Conservation (phyloP, 2,113 vertebrate genomes). For the Trichechus manatus region DNA sequence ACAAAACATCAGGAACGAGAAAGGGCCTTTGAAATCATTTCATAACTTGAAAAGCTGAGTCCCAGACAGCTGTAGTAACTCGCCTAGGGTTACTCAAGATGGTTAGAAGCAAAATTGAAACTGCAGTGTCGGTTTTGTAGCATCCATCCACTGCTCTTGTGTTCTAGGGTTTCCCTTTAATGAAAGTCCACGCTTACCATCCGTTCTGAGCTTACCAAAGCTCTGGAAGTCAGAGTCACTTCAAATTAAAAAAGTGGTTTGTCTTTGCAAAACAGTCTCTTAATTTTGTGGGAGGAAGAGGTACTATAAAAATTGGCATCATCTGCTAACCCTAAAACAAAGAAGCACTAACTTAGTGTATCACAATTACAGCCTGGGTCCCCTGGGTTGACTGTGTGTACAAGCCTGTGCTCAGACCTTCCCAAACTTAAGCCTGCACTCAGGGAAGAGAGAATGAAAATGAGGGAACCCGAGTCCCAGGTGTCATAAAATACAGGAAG, state of each 20-base stretch:
- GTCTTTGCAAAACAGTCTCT: neutral
- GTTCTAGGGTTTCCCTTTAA: neutral
- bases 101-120: neutral
- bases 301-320: neutral
- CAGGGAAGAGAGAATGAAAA: neutral
- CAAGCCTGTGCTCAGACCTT: neutral
- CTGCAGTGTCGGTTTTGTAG: neutral
- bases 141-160: neutral
- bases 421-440: neutral
- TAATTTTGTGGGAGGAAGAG: neutral
- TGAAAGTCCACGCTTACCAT: neutral
- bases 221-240: conserved; percentile 14
- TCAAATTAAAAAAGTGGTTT: neutral
- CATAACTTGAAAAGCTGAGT: neutral
- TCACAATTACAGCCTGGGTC: neutral
- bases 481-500: neutral
- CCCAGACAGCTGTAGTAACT: neutral
- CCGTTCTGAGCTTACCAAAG: neutral
- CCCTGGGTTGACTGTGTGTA: neutral
- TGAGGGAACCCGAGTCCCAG: neutral
- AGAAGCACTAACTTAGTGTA: neutral
- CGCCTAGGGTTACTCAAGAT: neutral
- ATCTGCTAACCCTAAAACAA: neutral
- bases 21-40: neutral
- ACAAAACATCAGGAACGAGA: conserved; percentile 20